These are phyloP conservation scores for Odontomyia ornata DNA, from an alignment of 2,888 invertebrate genomes.

Conservation along the genomic window DNA sequence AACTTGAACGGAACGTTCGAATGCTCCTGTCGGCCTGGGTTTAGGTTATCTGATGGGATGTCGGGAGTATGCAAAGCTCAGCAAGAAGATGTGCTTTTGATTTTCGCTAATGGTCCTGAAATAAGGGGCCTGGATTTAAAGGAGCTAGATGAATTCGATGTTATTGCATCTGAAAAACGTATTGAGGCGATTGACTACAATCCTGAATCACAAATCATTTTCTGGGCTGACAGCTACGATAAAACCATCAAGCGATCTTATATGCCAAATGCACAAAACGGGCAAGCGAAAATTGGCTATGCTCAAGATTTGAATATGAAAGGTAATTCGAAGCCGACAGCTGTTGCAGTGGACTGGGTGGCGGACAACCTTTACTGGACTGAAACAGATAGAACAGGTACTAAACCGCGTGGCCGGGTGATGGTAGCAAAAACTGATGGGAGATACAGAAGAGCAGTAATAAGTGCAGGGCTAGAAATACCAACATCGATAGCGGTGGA, in stretches of 20 bases:
- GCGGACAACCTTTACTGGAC: constrained; percentile 95
- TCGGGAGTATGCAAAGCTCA: constrained; percentile 85
- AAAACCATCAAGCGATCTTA: constrained; percentile 91
- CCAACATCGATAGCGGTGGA: constrained; percentile 91
- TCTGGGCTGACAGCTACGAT: constrained; percentile 95
- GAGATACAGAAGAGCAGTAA: constrained; percentile 82
- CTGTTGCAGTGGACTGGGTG: constrained; percentile 92
- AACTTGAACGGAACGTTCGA: constrained; percentile 91
- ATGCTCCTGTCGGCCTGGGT: constrained; percentile 88
- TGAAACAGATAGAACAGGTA: constrained; percentile 79
- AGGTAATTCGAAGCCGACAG: constrained; percentile 84
- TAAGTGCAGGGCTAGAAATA: constrained; percentile 80
- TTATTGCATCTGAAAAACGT: constrained; percentile 85
- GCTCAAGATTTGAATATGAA: constrained; percentile 89
- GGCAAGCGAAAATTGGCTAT: constrained; percentile 80
- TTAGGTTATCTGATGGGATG: constrained; percentile 76
- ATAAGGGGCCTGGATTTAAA: constrained; percentile 78
- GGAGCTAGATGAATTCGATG: constrained; percentile 76
- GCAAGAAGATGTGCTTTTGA: constrained; percentile 72
- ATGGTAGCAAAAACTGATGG: constrained; percentile 92
- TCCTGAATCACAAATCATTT: constrained; percentile 82
- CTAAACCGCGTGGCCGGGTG: constrained; percentile 80
- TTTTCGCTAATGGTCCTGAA: constrained; percentile 87
- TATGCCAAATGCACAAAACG: constrained; percentile 81
- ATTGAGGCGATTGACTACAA: constrained; percentile 93